Base-by-base conservation (phyloP, 2,888 invertebrate genomes). In the Pycnomerus fuliginosus region DNA sequence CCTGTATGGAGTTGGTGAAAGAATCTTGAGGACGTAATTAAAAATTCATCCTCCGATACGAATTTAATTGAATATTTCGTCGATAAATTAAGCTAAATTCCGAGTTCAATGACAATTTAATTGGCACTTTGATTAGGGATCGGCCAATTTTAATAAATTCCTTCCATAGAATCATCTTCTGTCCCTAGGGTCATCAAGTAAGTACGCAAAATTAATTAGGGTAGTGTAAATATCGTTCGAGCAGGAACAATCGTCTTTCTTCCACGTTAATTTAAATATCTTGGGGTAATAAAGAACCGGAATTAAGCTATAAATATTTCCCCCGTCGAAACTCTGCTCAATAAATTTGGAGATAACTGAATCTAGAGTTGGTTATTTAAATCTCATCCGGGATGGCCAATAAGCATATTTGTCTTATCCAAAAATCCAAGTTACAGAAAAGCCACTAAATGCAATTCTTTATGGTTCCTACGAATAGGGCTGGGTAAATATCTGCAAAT, bases 251-350 rank as follows among this genome's bases (percentile, higher is more conserved):
- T 43, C 43, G 43, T 48, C 39, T 35, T 43, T 43, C 49, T 51
- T 48, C 51, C 42, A 44, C 52, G 57, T 62, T 64, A 61, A 64
- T 65, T 64, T 66, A 60, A 66, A 66, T 64, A 61, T 62, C 60
- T 55, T 40, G 38, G 45, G 49, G 60, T 61, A 64, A 66, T 66
- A 65, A 68, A 67, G 64, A 63, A 68, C 61, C 60, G 56, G 64
- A 67, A 67, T 67, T 67, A 64, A 64, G 61, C 65, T 56, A 70
- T 70, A 70, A 69, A 70, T 69, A 70, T 65, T 66, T 65, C 57
- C 55, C 47, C 61, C 65, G 68, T 69, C 68, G 68, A 70, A 70
- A 65, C 61, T 65, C 60, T 25, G 58, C 58, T 58, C 65, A 60
- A 69, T 69, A 70, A 69, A 70, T 70, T 58, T 55, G 52, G 37